These are phyloP conservation scores for Actinia tenebrosa DNA, from an alignment of 64 coral and sea anemone species.

Conservation along the genomic window DNA sequence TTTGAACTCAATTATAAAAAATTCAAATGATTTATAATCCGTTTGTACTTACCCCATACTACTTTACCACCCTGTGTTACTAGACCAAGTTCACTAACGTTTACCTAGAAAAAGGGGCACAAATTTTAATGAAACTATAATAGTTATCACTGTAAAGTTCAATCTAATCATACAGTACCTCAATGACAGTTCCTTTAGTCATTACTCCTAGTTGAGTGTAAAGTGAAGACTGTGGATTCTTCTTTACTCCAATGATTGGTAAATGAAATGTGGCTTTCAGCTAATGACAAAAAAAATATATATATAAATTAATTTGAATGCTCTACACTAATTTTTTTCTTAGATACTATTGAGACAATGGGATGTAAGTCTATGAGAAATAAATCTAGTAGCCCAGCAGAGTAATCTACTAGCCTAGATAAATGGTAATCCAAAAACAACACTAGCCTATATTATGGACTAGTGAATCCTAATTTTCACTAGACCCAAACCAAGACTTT, in stretches of 20 bases:
- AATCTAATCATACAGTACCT: constrained; percentile 34
- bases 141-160: not conserved
- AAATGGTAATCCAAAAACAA: no score
- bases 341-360: no score
- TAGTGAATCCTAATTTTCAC: no score
- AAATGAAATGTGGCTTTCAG: constrained; percentile 98
- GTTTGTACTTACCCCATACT: constrained; percentile 77
- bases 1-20: no score
- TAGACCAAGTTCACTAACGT: constrained; percentile 94
- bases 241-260: constrained; percentile 96
- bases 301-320: not conserved
- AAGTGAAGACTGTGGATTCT: constrained; percentile 95
- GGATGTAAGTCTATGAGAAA: no score
- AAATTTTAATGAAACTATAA: not conserved
- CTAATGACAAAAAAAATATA: constrained; percentile 30
- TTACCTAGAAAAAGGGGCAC: constrained; percentile 37
- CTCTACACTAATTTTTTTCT: no score
- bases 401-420: no score
- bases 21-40: no score
- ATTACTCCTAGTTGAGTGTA: constrained; percentile 95
- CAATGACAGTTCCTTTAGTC: constrained; percentile 94
- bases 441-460: no score
- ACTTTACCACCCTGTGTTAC: constrained; percentile 98
- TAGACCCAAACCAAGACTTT: no score
- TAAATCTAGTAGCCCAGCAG: no score